Conservation (phyloP, 30 jellyfish, hydroid and myxozoan genomes). For the Aurelia aurita complex sp. Pacific region DNA sequence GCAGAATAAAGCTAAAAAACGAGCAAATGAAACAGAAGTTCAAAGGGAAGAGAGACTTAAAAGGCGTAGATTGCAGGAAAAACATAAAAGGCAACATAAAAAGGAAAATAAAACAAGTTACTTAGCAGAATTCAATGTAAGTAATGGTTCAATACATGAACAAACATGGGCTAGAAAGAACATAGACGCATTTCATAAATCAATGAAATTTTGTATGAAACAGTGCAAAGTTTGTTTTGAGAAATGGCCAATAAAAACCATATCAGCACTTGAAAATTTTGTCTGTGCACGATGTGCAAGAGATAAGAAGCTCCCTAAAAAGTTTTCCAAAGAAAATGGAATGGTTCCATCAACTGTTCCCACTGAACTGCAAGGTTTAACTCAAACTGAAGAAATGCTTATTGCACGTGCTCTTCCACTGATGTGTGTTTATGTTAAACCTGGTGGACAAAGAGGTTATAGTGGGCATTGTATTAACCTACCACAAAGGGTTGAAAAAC, state of each 20-base stretch:
- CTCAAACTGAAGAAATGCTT: constrained; percentile 37
- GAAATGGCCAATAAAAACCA: background rate
- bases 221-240: background rate
- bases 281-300: constrained; percentile 9
- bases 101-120: too few relatives aligned
- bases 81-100: too few relatives aligned
- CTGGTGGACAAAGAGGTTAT: constrained; percentile 32
- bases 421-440: background rate
- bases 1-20: too few relatives aligned
- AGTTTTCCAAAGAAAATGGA: constrained; percentile 3
- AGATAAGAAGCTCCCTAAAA: constrained; percentile 4
- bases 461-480: constrained; percentile 8
- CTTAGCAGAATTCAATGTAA: too few relatives aligned
- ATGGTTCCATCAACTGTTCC: constrained; percentile 29
- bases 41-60: too few relatives aligned
- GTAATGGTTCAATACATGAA: too few relatives aligned
- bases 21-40: too few relatives aligned
- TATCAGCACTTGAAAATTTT: background rate
- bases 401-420: constrained; percentile 32
- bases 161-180: too few relatives aligned
- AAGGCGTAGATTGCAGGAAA: too few relatives aligned
- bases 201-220: too few relatives aligned
- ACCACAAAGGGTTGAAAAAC: background rate
- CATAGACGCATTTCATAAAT: too few relatives aligned
- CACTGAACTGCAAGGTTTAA: background rate